Evolutionary conservation across 2,113 vertebrate species (phyloP).

Genomic region (Raja brachyura): DNA sequence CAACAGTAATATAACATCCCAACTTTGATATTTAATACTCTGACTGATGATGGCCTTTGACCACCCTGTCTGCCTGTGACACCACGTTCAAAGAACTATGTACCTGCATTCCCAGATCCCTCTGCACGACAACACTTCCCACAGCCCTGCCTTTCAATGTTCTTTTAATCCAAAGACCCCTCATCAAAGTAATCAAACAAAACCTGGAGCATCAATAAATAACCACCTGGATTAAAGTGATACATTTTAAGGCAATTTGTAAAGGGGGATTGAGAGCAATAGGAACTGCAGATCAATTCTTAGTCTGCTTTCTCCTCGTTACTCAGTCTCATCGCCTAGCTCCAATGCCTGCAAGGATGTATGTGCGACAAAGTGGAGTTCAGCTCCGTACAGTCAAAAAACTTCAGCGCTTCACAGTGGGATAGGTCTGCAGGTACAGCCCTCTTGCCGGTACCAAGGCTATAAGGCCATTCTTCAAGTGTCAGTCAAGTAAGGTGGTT

Average conservation of each 20-base stretch:
- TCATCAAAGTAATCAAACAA: not conserved
- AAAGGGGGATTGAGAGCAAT: not conserved
- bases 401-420: not conserved
- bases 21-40: no score
- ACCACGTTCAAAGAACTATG: no score
- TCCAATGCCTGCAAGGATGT: not conserved
- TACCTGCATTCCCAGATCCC: no score
- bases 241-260: not conserved
- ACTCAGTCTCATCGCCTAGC: not conserved
- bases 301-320: not conserved
- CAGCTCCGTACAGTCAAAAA: not conserved
- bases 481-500: not conserved
- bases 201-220: not conserved
- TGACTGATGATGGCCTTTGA: no score
- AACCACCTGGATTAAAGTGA: not conserved
- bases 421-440: not conserved
- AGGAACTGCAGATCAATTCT: not conserved
- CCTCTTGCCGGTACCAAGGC: not conserved
- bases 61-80: no score
- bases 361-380: not conserved
- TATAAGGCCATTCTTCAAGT: not conserved
- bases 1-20: no score
- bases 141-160: no score
- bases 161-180: not conserved
- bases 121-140: no score